Conservation (phyloP, 2,797 vertebrate genomes). For the Falco biarmicus region DNA sequence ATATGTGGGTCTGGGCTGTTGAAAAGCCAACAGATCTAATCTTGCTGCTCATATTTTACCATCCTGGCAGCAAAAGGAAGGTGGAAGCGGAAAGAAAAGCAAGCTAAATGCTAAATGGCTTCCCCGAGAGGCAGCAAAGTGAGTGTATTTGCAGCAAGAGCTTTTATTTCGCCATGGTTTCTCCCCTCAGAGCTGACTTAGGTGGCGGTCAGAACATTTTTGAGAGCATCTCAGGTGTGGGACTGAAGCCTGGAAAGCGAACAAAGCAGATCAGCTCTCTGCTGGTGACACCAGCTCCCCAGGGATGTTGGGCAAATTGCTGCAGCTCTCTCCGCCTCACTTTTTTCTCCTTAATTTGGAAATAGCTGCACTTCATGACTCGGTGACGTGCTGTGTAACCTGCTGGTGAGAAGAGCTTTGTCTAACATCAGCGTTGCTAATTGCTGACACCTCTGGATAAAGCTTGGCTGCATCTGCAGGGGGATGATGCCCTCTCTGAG, state of each 20-base stretch:
- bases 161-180: background rate
- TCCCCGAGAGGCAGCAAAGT: background rate
- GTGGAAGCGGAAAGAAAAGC: background rate
- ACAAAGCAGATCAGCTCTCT: accelerated
- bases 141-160: background rate
- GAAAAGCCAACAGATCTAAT: background rate
- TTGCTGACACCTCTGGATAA: background rate
- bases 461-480: background rate
- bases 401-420: background rate
- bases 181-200: background rate
- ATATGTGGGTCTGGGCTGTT: background rate
- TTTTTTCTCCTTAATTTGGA: background rate
- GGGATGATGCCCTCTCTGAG: background rate
- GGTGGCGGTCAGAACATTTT: background rate
- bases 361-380: background rate
- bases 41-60: background rate
- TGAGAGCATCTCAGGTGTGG: background rate
- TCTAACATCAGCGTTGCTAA: background rate
- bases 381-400: background rate
- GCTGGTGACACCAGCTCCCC: accelerated
- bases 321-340: background rate
- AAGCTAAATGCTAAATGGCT: background rate
- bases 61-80: background rate
- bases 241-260: background rate
- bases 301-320: background rate